phyloP scores from a whole-genome alignment of 2,113 vertebrate genomes.

The Heteronetta atricapilla region DNA sequence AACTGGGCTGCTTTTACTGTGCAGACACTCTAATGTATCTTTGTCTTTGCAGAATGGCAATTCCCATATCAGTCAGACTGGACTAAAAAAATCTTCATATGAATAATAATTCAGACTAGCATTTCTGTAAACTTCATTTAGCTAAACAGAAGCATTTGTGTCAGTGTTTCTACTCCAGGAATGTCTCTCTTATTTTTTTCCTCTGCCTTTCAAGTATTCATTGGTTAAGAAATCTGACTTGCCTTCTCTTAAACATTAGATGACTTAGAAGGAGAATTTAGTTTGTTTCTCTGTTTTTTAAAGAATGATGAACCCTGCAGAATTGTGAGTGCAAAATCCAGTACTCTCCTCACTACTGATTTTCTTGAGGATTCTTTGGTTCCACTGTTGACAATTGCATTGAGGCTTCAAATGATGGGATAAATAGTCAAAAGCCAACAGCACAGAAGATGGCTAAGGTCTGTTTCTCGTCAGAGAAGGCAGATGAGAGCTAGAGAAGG shows the following conservation, averaged over 20 bases:
- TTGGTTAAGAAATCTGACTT: neutral
- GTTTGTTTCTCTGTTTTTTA: neutral
- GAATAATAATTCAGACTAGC: neutral
- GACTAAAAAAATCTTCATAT: neutral
- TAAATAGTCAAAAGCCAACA: neutral
- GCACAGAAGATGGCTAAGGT: neutral
- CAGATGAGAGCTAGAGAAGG: neutral
- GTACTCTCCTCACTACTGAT: neutral
- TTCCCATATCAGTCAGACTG: neutral
- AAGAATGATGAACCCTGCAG: neutral
- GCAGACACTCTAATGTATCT: neutral
- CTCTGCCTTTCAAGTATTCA: neutral
- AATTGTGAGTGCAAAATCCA: neutral
- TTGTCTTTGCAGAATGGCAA: neutral
- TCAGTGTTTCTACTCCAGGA: neutral
- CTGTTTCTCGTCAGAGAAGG: neutral
- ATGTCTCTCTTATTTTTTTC: neutral
- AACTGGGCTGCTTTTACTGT: neutral
- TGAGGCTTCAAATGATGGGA: neutral
- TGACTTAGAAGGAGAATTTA: neutral
- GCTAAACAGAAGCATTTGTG: neutral
- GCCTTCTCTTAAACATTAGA: neutral
- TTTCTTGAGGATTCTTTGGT: neutral
- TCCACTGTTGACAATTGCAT: neutral
- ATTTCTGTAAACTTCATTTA: neutral